Evolutionary conservation across 2,797 vertebrate genomes (phyloP).

Genomic region (Serranus cabrilla): DNA sequence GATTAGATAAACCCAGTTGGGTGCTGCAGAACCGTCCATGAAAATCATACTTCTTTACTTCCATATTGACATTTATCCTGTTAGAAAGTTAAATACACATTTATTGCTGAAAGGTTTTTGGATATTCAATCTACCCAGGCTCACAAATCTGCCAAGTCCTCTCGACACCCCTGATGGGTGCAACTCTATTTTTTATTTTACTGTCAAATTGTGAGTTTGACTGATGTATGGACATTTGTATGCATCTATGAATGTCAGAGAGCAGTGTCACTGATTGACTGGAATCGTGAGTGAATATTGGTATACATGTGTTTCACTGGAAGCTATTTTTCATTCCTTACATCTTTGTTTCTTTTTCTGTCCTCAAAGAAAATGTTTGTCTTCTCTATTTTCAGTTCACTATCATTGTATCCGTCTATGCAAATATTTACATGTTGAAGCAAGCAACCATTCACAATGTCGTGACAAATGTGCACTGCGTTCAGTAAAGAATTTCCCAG

Average conservation of each 20-base stretch:
- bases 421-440: constrained; percentile 58
- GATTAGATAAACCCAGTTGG: background rate
- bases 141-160: constrained; percentile 64
- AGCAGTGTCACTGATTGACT: constrained; percentile 69
- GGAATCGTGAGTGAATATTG: constrained; percentile 69
- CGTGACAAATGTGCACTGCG: constrained; percentile 49
- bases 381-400: constrained; percentile 13
- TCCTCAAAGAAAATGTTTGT: constrained; percentile 41
- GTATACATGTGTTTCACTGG: constrained; percentile 65
- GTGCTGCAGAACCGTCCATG: background rate
- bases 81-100: constrained; percentile 36
- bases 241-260: constrained; percentile 68
- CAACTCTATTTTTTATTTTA: constrained; percentile 60
- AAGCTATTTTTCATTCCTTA: constrained; percentile 62
- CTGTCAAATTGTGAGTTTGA: constrained; percentile 72
- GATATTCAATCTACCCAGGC: constrained; percentile 62
- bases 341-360: constrained; percentile 51
- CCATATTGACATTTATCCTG: background rate
- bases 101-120: constrained; percentile 55
- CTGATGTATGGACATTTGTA: constrained; percentile 75
- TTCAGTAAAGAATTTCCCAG: constrained; percentile 66
- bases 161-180: constrained; percentile 72
- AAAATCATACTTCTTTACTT: background rate
- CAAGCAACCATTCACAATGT: constrained; percentile 38
- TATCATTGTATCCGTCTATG: constrained; percentile 52